A percentile compares a stretch with the other conserved stretches of the same genome.
Evolutionary conservation across 2,113 vertebrate genomes (phyloP).

Genomic region (Bombycilla garrulus): DNA sequence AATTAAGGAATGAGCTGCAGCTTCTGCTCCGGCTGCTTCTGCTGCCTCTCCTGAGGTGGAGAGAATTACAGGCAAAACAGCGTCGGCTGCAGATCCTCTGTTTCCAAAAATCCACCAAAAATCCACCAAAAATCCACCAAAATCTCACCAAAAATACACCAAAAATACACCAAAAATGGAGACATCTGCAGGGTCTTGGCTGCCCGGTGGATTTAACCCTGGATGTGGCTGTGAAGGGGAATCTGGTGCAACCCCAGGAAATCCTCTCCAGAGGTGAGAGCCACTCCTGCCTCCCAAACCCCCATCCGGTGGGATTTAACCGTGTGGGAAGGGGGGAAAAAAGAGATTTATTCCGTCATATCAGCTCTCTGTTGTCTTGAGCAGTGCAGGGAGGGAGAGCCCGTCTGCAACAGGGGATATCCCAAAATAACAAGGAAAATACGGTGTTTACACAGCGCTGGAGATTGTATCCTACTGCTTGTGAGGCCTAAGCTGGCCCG

Average conservation of each 20-base stretch:
- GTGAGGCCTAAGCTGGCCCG: neutral
- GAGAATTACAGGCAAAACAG: neutral
- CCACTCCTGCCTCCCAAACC: neutral
- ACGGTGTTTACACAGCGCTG: neutral
- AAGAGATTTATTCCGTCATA: accelerated
- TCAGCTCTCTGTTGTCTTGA: neutral
- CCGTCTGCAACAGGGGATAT: constrained; percentile 8
- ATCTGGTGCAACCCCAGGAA: neutral
- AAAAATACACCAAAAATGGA: neutral
- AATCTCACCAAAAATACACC: neutral
- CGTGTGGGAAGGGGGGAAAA: accelerated
- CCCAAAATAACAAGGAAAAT: constrained; percentile 30
- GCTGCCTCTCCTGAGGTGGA: accelerated
- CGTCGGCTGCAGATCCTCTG: neutral
- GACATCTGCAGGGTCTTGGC: neutral
- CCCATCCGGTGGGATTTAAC: neutral
- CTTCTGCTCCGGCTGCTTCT: neutral
- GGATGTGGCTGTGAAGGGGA: neutral
- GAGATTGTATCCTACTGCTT: neutral
- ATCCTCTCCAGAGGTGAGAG: neutral
- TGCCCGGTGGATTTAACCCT: neutral
- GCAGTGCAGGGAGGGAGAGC: neutral
- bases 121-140: neutral
- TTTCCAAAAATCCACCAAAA: neutral
- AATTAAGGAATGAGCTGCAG: neutral